These are phyloP conservation scores for Tetanocera ferruginea DNA, from an alignment of 2,888 invertebrate genomes.

Conservation along the genomic window DNA sequence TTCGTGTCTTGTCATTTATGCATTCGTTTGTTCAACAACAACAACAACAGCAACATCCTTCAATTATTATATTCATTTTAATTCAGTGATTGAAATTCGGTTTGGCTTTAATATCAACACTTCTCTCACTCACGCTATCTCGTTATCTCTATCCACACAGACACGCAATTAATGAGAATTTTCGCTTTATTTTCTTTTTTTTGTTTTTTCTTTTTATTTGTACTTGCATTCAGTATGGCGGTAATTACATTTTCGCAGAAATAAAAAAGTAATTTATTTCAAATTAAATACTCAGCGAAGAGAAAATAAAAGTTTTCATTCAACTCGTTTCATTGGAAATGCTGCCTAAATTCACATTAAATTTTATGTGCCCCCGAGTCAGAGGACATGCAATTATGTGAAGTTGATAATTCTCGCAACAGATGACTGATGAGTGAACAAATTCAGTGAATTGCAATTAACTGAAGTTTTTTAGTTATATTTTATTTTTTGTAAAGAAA, in stretches of 20 bases:
- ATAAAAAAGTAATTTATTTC: conserved; percentile 7
- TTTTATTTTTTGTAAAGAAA: no score
- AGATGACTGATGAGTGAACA: no score
- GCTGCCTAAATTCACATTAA: not conserved
- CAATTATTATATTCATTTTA: not conserved
- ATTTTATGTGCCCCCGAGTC: not conserved
- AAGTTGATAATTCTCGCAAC: no score
- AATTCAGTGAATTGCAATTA: no score
- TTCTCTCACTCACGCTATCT: not conserved
- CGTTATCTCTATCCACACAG: not conserved
- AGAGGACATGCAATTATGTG: no score
- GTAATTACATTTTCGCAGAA: conserved; percentile 22
- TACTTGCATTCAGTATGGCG: not conserved
- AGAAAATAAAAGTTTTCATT: not conserved
- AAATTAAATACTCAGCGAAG: not conserved
- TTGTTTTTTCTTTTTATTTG: not conserved
- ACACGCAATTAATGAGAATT: not conserved
- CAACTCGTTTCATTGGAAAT: not conserved
- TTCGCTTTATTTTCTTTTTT: not conserved
- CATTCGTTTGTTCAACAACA: no score
- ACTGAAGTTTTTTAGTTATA: no score
- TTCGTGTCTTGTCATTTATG: no score
- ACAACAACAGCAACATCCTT: no score
- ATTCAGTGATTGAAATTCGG: not conserved
- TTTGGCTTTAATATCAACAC: not conserved